Base-by-base conservation (phyloP, 2,797 vertebrate species). In the Phrynocephalus forsythii region DNA sequence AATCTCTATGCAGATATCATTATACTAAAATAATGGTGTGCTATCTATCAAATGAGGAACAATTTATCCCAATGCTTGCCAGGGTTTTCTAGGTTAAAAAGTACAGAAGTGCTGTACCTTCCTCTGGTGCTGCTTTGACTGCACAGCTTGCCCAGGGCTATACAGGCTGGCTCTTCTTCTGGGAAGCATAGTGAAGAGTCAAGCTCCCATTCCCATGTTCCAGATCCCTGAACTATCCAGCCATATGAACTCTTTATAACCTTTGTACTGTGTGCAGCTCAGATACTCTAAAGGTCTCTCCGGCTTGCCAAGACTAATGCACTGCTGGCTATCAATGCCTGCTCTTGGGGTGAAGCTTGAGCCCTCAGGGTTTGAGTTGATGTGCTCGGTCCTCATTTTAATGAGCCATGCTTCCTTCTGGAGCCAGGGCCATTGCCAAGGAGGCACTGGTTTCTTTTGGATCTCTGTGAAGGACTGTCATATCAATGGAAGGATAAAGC, bases 251-350 rank as follows among this genome's bases (percentile, higher is more conserved):
- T 63, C 52, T 56, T 56, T 56, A 56, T 56, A 11, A 56, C 22
- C 66, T 1, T 1, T 77, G 22, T 79, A 71, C 3, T 6, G 6
- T 18, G 16, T 2, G 33, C 48, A 52, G 26, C 69, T 26, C 22
- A 15, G 44, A 4, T n/a, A 30, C 6, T 56, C 68, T 82, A 68
- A 66, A 67, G 44, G 11, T 30, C 13, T 20, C 69, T 75, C 11
- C 44, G 81, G 22, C 10, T 75, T 75, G 87, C n/a, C 87, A 85
- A 52, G 60, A 38, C 48, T 77, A 75, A 56, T 6, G 20, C 38
- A 9, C 22, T 28, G 56, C 68, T 88, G 22, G 71, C n/a, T 75
- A 4, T n/a, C 50, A 30, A 18, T 20, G 60, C 60, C 60, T 63
- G 52, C 15, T 30, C 56, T 66, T 30, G 38, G 52, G 24, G 9